Evolutionary conservation across 2,888 invertebrate genomes (phyloP), one percentile per base, ranked within the genome.

Genomic region (Pegoplata infirma): DNA sequence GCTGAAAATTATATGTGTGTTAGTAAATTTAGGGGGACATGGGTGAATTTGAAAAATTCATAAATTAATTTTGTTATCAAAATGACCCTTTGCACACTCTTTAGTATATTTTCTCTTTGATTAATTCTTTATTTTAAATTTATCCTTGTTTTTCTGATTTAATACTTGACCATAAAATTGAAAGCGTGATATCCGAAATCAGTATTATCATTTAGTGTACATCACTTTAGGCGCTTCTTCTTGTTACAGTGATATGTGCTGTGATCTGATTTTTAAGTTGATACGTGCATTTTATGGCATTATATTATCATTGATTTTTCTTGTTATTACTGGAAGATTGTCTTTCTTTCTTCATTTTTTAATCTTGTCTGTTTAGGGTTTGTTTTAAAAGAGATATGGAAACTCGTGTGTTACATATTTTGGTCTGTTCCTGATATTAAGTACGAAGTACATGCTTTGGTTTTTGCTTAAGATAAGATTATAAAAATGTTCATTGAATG

Each of bases 161-260:
- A 63, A 63, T 72, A 49, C 55, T 28, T 71, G 49, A 25, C 6
- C 61, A 63, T 72, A 32, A 74, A 74, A 71, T 23, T 71, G 55
- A 79, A n/a, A 75, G 71, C 79, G 71, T 79, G 74, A 75, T 75
- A 74, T 71, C 66, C 56, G 66, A 75, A 79, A 75, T 79, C 74
- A 79, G 75, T 79, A 64, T 75, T 75, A 79, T 79, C 66, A n/a
- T 79, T 40, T 8, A 61, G 17, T 75, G 59, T 61, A 75, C 74
- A 79, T 67, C 63, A 71, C 66, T 79, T 79, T 61, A 53, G 71
- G 69, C 74, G 61, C 74, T 79, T 79, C 74, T 67, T n/a, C n/a
- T n/a, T n/a, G n/a, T n/a, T 75, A 58, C 56, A 67, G 51, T 58
- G 79, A 79, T 75, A 63, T 32, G 23, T 17, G 32, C 49, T 32